These are phyloP conservation scores for Brachynemurus nebulosus DNA, from an alignment of 2,888 invertebrate species.

Conservation along the genomic window DNA sequence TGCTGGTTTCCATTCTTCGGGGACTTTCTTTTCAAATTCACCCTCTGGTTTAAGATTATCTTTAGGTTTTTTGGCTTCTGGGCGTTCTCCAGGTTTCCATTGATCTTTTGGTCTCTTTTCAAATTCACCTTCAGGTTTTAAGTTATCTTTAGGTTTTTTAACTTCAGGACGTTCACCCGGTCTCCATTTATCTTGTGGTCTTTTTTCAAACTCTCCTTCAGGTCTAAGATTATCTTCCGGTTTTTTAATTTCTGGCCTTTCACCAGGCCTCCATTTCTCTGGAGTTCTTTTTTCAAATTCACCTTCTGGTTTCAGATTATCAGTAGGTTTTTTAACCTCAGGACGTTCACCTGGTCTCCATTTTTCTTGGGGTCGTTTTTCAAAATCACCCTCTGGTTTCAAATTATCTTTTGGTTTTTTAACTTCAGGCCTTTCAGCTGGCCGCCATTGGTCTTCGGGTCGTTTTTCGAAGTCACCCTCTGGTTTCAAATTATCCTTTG, in stretches of 20 bases:
- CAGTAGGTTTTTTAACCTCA: conserved; percentile 29
- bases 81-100: conserved; percentile 31
- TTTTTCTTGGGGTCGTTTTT: conserved; percentile 24
- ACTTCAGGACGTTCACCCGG: conserved; percentile 30
- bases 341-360: conserved; percentile 32
- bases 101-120: conserved; percentile 25
- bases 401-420: conserved; percentile 29
- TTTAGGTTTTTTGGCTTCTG: conserved; percentile 33
- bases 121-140: conserved; percentile 33
- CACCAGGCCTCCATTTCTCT: conserved; percentile 30
- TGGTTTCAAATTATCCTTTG: conserved; percentile 33
- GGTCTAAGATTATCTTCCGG: conserved; percentile 34
- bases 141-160: conserved; percentile 33
- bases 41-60: conserved; percentile 43
- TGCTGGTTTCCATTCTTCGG: conserved; percentile 28
- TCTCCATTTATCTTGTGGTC: conserved; percentile 25
- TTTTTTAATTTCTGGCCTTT: conserved; percentile 29
- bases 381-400: conserved; percentile 29
- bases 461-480: conserved; percentile 40
- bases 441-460: conserved; percentile 31
- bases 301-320: conserved; percentile 36
- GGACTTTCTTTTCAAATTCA: conserved; percentile 30
- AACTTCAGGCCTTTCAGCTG: conserved; percentile 35
- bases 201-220: conserved; percentile 35
- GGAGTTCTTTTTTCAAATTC: conserved; percentile 30